phyloP scores from a whole-genome alignment of 1,140 invertebrate genomes.

The Acromyrmex charruanus region DNA sequence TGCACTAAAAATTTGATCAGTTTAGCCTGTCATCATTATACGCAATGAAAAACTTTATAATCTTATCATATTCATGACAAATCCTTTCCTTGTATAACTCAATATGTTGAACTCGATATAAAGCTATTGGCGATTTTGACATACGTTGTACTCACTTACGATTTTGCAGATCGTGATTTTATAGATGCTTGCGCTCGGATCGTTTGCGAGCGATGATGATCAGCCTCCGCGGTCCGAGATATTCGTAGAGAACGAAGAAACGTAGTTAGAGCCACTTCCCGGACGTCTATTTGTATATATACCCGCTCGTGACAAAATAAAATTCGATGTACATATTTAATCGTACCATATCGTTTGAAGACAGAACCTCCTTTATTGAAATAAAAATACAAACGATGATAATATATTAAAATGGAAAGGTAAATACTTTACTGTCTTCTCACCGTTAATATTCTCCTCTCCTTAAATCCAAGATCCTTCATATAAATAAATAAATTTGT shows the following conservation, averaged over 20 bases:
- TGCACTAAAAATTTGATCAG: too few relatives aligned
- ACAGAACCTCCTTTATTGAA: conserved; percentile 44
- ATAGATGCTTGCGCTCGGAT: not conserved
- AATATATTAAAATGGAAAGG: conserved; percentile 46
- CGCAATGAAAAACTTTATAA: too few relatives aligned
- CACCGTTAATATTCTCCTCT: conserved; percentile 10
- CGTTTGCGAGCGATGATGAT: conserved; percentile 31
- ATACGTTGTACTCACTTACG: not conserved
- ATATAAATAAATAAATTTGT: not conserved
- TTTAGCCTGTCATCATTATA: too few relatives aligned
- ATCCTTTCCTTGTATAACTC: not conserved
- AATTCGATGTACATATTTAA: conserved; percentile 86
- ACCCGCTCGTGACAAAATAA: conserved; percentile 84
- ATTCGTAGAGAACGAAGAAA: conserved; percentile 68
- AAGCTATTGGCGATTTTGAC: not conserved
- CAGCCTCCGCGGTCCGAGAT: conserved; percentile 42
- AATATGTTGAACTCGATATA: not conserved
- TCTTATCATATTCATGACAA: too few relatives aligned
- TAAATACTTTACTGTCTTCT: not conserved
- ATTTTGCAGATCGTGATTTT: conserved; percentile 36
- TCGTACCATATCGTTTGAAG: conserved; percentile 69
- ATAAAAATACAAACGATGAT: conserved; percentile 65
- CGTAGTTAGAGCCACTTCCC: conserved; percentile 72
- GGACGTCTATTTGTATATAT: conserved; percentile 86
- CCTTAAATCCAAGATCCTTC: conserved; percentile 11